phyloP scores from a whole-genome alignment of 2,797 vertebrate species.

The Crocidura indochinensis region DNA sequence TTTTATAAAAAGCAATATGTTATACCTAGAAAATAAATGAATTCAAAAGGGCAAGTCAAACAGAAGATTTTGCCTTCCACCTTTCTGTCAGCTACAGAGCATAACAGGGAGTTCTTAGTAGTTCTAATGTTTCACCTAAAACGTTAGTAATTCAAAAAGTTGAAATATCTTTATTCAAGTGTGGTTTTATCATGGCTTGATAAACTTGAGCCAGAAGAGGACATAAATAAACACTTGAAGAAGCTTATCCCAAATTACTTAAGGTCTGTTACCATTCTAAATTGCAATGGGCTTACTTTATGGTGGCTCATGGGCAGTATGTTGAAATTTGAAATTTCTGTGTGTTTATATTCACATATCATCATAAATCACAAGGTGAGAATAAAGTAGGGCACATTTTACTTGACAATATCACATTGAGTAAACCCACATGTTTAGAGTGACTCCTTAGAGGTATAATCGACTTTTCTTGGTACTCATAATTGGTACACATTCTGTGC shows the following conservation, averaged over 20 bases:
- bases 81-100: too few species aligned
- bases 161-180: constrained; percentile 52
- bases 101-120: not conserved
- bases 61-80: too few species aligned
- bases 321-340: not conserved
- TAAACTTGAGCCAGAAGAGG: constrained; percentile 7
- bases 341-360: not conserved
- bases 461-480: not conserved
- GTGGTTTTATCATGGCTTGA: not conserved
- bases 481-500: not conserved
- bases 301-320: not conserved
- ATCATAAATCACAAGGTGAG: not conserved
- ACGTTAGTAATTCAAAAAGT: constrained; percentile 52
- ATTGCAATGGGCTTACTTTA: not conserved
- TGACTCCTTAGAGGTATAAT: not conserved
- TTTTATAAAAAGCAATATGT: too few species aligned
- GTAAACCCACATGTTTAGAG: not conserved
- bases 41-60: too few species aligned
- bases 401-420: not conserved
- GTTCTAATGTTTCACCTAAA: constrained; percentile 38
- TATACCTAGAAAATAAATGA: too few species aligned
- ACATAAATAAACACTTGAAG: constrained; percentile 22
- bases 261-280: not conserved
- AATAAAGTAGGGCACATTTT: not conserved
- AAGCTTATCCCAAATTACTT: constrained; percentile 47